Evolutionary conservation across 2,113 vertebrate genomes (phyloP), one percentile per base, ranked within the genome.

Genomic region (Gallinago media): DNA sequence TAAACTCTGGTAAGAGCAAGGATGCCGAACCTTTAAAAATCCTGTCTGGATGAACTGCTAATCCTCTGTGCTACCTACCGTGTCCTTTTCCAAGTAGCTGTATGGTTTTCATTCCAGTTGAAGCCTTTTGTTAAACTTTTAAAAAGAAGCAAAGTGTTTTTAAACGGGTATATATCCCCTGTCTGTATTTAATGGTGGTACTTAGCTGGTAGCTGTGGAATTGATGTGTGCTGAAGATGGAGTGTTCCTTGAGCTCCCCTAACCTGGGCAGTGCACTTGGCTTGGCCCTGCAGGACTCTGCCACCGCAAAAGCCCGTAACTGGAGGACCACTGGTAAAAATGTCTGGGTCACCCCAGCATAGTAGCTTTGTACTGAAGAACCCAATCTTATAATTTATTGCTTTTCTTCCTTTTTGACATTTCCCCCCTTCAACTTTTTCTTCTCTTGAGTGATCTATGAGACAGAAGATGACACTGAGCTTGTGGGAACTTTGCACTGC

Each of bases 131-230:
- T 46, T 47, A 92, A 32, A 75, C 26, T 14, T 84, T 84, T 59
- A 44, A 67, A 59, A 89, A 13, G 14, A 55, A 66, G 31, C 10
- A 12, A 75, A 19, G 8, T 54, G 21, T 3, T 82, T 87, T 78
- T 3, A 47, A 63, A 34, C 36, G 5, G 1, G 23, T 32, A 2
- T 1, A 0, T 56, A 7, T 61, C 21, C 9, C 14, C 18, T 44
- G 9, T 11, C 6, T 19, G 36, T 38, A 5, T 29, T 61, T 29
- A 20, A 31, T 38, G 67, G 17, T 85, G 78, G 34, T 23, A 63
- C 17, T 47, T 62, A 22, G 31, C 46, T 87, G 29, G 36, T 26
- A 56, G 50, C 13, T 74, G 46, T 29, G n/a, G 59, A 62, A 12
- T 29, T 73, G n/a, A 5, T 54, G 40, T 66, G 47, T 26, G 6